These are phyloP conservation scores for Sialia sialis DNA, from an alignment of 2,113 vertebrate genomes.

Conservation along the genomic window DNA sequence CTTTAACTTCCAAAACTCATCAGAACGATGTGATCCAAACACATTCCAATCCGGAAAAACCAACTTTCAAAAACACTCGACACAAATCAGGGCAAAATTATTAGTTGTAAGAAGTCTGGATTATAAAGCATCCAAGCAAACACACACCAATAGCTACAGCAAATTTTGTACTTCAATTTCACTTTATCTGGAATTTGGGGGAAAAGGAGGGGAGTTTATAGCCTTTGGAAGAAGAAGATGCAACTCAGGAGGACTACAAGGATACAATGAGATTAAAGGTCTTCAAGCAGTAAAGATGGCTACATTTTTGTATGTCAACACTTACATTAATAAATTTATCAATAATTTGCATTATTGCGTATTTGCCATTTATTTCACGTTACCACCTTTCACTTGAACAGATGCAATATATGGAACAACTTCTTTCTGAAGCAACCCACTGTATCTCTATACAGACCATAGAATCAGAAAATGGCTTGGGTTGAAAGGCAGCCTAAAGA, in stretches of 20 bases:
- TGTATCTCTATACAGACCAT: background rate
- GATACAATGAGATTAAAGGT: background rate
- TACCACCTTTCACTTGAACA: background rate
- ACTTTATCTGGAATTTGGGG: background rate
- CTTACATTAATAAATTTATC: background rate
- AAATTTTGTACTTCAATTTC: background rate
- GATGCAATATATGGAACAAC: background rate
- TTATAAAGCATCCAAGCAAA: background rate
- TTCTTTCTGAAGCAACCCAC: background rate
- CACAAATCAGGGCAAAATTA: background rate
- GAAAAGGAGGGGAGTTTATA: accelerated
- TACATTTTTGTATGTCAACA: background rate
- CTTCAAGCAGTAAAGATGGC: background rate
- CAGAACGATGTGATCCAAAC: background rate
- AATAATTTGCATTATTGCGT: background rate
- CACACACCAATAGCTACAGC: background rate
- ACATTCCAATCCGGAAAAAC: background rate
- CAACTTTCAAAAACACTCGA: background rate
- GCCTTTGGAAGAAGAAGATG: background rate
- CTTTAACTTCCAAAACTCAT: background rate
- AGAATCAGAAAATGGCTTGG: background rate
- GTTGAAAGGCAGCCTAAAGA: background rate
- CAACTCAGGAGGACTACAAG: background rate
- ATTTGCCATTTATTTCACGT: background rate
- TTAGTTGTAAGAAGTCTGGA: background rate